A percentile compares a stretch with the other conserved stretches of the same genome.
These are phyloP conservation scores for Amblyjoppa proteus DNA, from an alignment of 2,888 invertebrate species.

Conservation along the genomic window DNA sequence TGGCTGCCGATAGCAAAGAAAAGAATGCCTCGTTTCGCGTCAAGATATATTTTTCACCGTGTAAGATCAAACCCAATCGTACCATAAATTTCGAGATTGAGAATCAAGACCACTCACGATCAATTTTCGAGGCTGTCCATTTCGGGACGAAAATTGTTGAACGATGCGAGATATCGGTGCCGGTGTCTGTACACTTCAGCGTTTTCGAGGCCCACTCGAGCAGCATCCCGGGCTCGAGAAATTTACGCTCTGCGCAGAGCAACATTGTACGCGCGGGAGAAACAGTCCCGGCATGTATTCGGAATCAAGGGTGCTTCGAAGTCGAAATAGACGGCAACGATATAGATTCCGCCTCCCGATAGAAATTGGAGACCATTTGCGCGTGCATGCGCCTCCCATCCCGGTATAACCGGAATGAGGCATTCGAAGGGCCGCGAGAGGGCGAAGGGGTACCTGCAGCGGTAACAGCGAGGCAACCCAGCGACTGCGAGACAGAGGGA, in stretches of 20 bases:
- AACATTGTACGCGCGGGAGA: not conserved
- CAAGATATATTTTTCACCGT: no score
- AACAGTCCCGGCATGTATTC: slow-evolving; percentile 17
- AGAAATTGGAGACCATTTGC: slow-evolving; percentile 57
- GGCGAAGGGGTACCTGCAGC: not conserved
- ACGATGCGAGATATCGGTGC: not conserved
- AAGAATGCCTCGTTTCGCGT: no score
- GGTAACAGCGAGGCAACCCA: not conserved
- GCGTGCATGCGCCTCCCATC: slow-evolving; percentile 31
- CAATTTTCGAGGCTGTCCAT: not conserved
- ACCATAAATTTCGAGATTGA: not conserved
- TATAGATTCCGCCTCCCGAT: slow-evolving; percentile 60
- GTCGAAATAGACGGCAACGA: slow-evolving; percentile 53
- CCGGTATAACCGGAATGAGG: slow-evolving; percentile 53
- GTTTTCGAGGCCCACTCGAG: not conserved
- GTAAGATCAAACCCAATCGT: not conserved
- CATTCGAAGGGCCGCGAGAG: slow-evolving; percentile 19
- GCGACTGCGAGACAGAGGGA: slow-evolving; percentile 45
- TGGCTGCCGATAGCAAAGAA: no score
- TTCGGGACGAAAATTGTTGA: not conserved
- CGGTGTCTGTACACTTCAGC: not conserved
- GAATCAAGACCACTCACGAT: not conserved
- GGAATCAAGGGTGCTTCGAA: slow-evolving; percentile 40
- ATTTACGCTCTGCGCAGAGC: not conserved
- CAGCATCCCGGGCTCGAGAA: not conserved